phyloP scores from a whole-genome alignment of 2,797 vertebrate species.

The Prionace glauca region DNA sequence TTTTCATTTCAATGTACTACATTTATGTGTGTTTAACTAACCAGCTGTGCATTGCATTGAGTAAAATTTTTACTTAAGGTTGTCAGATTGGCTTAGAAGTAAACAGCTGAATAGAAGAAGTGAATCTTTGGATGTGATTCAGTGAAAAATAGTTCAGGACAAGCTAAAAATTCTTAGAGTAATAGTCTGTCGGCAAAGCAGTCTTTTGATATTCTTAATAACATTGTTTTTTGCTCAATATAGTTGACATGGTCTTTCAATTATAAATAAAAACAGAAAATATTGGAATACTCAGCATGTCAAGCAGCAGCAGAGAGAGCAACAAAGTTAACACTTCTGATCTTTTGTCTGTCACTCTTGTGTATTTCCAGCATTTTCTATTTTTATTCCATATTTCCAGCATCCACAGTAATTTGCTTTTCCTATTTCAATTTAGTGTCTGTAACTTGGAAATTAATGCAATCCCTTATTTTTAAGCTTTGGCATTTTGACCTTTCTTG shows the following conservation, averaged over 20 bases:
- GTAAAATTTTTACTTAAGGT: neutral
- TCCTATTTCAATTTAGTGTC: neutral
- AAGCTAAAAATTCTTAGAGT: neutral
- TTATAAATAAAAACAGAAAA: neutral
- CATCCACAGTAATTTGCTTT: neutral
- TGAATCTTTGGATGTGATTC: neutral
- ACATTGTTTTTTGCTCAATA: neutral
- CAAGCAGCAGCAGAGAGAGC: neutral
- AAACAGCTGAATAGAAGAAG: neutral
- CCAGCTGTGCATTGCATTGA: neutral
- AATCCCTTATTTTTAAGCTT: neutral
- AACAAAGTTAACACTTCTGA: neutral
- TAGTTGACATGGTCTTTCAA: neutral
- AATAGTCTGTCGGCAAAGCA: neutral
- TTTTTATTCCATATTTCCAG: neutral
- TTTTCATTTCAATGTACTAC: neutral
- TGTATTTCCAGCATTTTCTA: neutral
- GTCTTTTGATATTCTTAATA: neutral
- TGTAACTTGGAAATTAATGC: neutral
- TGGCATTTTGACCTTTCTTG: neutral
- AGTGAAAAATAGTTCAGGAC: neutral
- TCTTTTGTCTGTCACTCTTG: neutral
- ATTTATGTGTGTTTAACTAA: neutral
- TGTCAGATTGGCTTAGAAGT: neutral
- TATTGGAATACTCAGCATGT: neutral